Conservation (phyloP, 1,140 invertebrate species). For the Pseudobourletiella spinata region DNA sequence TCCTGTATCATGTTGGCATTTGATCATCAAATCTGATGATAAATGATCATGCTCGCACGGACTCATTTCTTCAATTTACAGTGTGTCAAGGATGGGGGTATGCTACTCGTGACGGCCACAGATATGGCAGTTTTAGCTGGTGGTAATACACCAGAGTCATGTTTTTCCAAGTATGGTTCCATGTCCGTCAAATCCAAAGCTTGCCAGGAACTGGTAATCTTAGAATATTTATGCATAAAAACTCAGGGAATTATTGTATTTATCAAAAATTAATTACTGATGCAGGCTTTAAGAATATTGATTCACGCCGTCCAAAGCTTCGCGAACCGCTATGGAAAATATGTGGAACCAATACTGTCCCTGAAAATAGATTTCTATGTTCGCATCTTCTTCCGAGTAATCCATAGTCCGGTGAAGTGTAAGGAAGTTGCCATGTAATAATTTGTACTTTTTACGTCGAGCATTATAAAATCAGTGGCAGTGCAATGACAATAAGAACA, state of each 20-base stretch:
- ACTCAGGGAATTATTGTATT: background rate
- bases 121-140: conserved; percentile 97
- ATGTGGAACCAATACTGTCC: conserved; percentile 82
- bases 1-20: conserved; percentile 38
- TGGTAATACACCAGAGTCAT: conserved; percentile 90
- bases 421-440: conserved; percentile 69
- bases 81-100: conserved; percentile 62
- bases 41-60: too few relatives aligned
- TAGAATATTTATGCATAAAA: too few relatives aligned
- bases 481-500: background rate
- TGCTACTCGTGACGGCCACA: conserved; percentile 92
- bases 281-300: conserved; percentile 78
- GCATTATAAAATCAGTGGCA: too few relatives aligned
- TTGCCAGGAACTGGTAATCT: conserved; percentile 87
- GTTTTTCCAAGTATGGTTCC: conserved; percentile 88
- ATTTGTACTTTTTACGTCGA: background rate
- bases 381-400: conserved; percentile 82
- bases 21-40: too few relatives aligned
- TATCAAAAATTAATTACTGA: too few relatives aligned
- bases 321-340: conserved; percentile 85
- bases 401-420: conserved; percentile 65
- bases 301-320: conserved; percentile 81
- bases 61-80: too few relatives aligned
- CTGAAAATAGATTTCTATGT: conserved; percentile 97
- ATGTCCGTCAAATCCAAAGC: conserved; percentile 73